Evolutionary conservation across 2,888 invertebrate genomes (phyloP), one percentile per base, ranked within the genome.

Genomic region (Xylota sylvarum): DNA sequence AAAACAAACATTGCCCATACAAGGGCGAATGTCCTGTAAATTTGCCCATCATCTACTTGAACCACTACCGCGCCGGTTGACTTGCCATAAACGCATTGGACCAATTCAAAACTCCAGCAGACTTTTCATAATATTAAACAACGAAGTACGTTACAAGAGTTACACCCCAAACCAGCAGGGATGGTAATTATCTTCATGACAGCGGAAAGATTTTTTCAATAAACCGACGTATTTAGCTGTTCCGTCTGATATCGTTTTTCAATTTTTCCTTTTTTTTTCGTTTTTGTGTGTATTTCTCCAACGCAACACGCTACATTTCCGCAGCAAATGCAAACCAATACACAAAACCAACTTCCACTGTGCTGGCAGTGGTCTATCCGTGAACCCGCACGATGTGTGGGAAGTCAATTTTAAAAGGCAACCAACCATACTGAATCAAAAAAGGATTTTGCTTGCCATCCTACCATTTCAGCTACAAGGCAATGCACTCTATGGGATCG

Each of bases 381-480:
- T 82, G 70, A 86, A 37, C 86, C 82, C 82, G 67, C 86, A 86
- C 78, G 60, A 82, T 78, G 82, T 77, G 86, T 65, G 82, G 86
- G 77, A 86, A 86, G 86, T 86, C 86, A 82, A 86, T 86, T 86
- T 82, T 77, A 78, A 82, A 82, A 86, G 82, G 77, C 86, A 86
- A 78, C 86, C 82, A 78, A 73, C 77, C 73, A 73, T 69, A 82
- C 77, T 86, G 86, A 82, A 86, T 86, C 86, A 86, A 78, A 82
- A 85, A 82, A 77, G 82, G 77, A 82, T 82, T 82, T 73, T 67
- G 37, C 73, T 64, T 82, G 77, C 77, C 77, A 82, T 60, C 65
- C 72, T 52, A 60, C 72, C 70, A 69, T 64, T n/a, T 64, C 37
- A 67, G 70, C 58, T 60, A 72, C 55, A 62, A 82, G 73, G 77